Conservation (phyloP, 1,140 invertebrate genomes). For the Mesaphorura yosii region DNA sequence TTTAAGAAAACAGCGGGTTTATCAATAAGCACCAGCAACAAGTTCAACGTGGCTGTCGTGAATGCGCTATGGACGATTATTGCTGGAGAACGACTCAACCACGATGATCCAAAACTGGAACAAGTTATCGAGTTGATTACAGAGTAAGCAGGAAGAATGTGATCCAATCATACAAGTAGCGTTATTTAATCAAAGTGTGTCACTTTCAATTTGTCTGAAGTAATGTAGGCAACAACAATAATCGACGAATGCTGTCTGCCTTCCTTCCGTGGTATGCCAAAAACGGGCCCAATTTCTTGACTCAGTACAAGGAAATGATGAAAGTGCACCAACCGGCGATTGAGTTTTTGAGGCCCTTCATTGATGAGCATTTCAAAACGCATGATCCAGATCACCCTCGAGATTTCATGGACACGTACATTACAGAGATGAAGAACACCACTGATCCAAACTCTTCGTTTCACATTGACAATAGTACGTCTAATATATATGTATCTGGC, state of each 20-base stretch:
- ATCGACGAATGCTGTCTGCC: not conserved
- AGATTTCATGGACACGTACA: slow-evolving; percentile 21
- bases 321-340: not conserved
- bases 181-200: too few species aligned
- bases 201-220: too few species aligned
- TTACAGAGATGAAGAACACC: slow-evolving; percentile 18
- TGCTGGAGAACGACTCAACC: too few species aligned
- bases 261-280: not conserved
- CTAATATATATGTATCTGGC: not conserved
- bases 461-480: slow-evolving; percentile 11
- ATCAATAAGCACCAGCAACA: slow-evolving; percentile 4
- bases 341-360: not conserved
- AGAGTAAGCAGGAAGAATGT: slow-evolving; percentile 7
- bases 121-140: too few species aligned
- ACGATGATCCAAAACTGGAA: too few species aligned
- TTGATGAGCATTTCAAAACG: not conserved
- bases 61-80: too few species aligned
- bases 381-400: slow-evolving; percentile 3
- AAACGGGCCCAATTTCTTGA: not conserved
- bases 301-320: not conserved
- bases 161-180: too few species aligned
- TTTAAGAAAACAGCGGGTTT: not conserved
- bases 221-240: not conserved
- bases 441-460: slow-evolving; percentile 24
- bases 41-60: slow-evolving; percentile 15